phyloP scores from a whole-genome alignment of 2,888 invertebrate genomes.

The Anthophora plumipes region DNA sequence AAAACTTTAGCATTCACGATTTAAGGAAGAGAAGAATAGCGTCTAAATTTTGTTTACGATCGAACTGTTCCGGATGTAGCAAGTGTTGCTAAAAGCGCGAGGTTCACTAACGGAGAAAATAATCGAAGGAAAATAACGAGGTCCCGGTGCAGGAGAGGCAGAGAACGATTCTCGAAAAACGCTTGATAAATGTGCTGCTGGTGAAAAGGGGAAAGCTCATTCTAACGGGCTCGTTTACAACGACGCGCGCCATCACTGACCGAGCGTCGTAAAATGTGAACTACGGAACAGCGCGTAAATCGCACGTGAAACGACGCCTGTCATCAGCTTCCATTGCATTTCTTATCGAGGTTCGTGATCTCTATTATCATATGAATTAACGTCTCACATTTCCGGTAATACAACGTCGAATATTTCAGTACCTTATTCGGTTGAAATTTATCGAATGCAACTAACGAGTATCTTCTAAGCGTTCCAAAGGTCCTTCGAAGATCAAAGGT shows the following conservation, averaged over 20 bases:
- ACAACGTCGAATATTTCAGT: no score
- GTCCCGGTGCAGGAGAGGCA: background rate
- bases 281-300: constrained; percentile 43
- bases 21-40: background rate
- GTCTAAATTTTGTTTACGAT: background rate
- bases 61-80: background rate
- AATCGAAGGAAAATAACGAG: constrained; percentile 42
- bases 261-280: constrained; percentile 50
- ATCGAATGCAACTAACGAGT: no score
- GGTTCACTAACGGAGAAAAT: constrained; percentile 11
- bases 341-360: constrained; percentile 4
- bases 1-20: background rate
- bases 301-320: constrained; percentile 32
- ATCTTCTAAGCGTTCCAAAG: background rate
- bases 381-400: background rate
- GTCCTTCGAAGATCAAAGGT: background rate
- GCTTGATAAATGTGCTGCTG: constrained; percentile 43
- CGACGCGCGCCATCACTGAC: constrained; percentile 19
- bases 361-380: background rate
- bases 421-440: no score
- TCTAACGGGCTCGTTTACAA: constrained; percentile 41
- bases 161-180: constrained; percentile 47
- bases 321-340: constrained; percentile 35
- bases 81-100: background rate
- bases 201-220: constrained; percentile 38